These are phyloP conservation scores for Cotesia congregata DNA, from an alignment of 2,888 invertebrate genomes.

Conservation along the genomic window DNA sequence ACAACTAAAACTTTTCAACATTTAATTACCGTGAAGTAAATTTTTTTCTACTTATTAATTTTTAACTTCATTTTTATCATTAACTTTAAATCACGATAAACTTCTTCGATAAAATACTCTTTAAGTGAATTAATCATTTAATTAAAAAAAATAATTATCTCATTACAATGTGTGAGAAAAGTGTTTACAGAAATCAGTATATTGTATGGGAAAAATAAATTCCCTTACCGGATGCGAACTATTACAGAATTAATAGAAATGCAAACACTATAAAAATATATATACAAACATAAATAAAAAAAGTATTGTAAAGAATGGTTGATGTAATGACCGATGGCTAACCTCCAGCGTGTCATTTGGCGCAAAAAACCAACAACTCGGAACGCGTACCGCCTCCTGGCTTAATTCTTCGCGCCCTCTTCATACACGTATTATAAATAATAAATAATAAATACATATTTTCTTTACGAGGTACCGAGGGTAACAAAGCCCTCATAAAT, in stretches of 20 bases:
- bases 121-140: background rate
- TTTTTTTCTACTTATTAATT: too few species aligned
- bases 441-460: conserved; percentile 19
- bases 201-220: background rate
- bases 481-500: conserved; percentile 21
- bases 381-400: conserved; percentile 40
- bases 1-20: too few species aligned
- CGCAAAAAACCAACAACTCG: conserved; percentile 52
- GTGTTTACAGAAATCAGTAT: background rate
- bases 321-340: conserved; percentile 48
- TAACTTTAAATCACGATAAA: too few species aligned
- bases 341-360: conserved; percentile 51
- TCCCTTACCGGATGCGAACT: conserved; percentile 54
- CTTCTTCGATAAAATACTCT: too few species aligned
- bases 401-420: conserved; percentile 32
- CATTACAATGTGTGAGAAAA: conserved; percentile 1
- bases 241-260: conserved; percentile 64
- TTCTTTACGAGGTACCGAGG: conserved; percentile 26
- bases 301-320: conserved; percentile 33
- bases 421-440: conserved; percentile 30
- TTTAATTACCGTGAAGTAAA: too few species aligned
- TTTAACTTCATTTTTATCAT: too few species aligned
- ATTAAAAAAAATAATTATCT: background rate
- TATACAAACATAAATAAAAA: conserved; percentile 26
- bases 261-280: conserved; percentile 56